Base-by-base conservation (phyloP, 2,797 vertebrate species). In the Harpagifer antarcticus region DNA sequence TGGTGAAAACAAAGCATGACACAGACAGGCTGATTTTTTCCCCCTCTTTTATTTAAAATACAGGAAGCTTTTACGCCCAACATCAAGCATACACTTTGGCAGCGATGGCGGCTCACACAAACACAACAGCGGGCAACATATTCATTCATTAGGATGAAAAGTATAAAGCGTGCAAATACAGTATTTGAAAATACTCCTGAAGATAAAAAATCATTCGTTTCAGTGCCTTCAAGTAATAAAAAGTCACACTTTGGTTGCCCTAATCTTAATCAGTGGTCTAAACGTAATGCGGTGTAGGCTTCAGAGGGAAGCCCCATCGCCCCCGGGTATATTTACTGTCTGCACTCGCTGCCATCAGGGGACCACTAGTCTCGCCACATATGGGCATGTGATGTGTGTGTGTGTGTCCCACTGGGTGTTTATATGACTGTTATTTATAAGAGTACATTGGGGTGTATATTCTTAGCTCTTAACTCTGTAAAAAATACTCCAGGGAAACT, bases 11-110 rank as follows among this genome's bases (percentile, higher is more conserved):
- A 27, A 60, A 17, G 27, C 3, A 63, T 0, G 43, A 43, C 47
- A 55, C 16, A 2, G 2, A 31, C 16, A 45, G 0, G 9, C 1
- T 2, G 8, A 5, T 9, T 50, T 73, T 61, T 40, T 14, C 2
- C 6, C 1, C 1, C 2, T 11, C 1, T 78, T 86, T 86, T 78
- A 88, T 86, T 86, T 84, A 13, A 82, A 82, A 87, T 57, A 78
- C 68, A 54, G 3, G 3, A 42, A 73, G 64, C 68, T 9, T 86
- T 79, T 47, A 57, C 69, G 80, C 57, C 33, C 47, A 55, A 76
- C 63, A 69, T 57, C 12, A 16, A 54, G 79, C 55, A 33, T 56
- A 64, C 49, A 62, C n/a, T 88, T 85, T 82, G 83, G 81, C 85
- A 83, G 73, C 63, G 54, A 56, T 7, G 9, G 15, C 57, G 58